Evolutionary conservation across 2,113 vertebrate species (phyloP), one percentile per base, ranked within the genome.

Genomic region (Scomber scombrus): DNA sequence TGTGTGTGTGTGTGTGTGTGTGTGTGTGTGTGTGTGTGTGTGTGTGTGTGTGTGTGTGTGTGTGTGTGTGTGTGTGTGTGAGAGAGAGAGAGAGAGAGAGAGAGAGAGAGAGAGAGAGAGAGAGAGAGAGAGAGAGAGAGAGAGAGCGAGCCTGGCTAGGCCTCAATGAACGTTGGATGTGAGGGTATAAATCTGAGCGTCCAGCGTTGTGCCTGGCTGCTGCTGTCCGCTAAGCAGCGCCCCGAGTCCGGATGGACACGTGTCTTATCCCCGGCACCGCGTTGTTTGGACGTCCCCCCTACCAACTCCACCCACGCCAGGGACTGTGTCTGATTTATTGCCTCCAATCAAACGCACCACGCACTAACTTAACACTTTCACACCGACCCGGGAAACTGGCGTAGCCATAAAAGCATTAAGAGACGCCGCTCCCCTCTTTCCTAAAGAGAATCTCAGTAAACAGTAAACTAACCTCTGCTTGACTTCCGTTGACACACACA

Each of bases 321-420:
- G 6, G 16, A 18, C 40, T 71, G 88, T 61, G 84, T 82, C 89
- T 95, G 95, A 96, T 96, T 96, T 96, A 96, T 95, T 94, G 91
- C 91, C 89, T 92, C 93, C 94, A 94, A 95, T 95, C 94, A 95
- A 93, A 94, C 89, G 78, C 93, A 87, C 90, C 84, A 84, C 92
- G 88, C 89, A 91, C 92, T 84, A 92, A 88, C 91, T 92, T 94
- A 90, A 92, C 93, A 94, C 93, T 95, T 95, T 95, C 93, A 80
- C 93, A 93, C 92, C 63, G 80, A 84, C 82, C 81, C 84, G 92
- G 90, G 89, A 95, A 94, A 93, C 89, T 92, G 90, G 89, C 91
- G 85, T 64, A 56, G 91, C 88, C 89, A 92, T 94, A 95, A 95
- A 95, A 92, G 85, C 92, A 93, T 95, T 93, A 94, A 75, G 90